Percentiles rank a stretch among this genome's conserved stretches.
phyloP scores from a whole-genome alignment of 2,888 invertebrate genomes.

The Zhuqinia jingwanae region DNA sequence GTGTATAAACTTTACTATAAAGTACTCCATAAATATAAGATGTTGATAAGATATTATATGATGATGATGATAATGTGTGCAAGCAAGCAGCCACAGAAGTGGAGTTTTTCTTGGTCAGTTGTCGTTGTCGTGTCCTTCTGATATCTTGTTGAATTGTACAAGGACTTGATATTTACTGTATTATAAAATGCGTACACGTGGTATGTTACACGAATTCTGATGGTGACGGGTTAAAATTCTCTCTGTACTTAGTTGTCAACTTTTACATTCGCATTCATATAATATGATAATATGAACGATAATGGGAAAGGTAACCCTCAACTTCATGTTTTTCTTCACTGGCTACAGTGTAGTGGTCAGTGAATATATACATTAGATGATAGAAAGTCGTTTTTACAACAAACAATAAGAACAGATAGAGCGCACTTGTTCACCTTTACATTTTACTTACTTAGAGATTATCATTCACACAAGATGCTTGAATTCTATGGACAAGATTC shows the following conservation, averaged over 20 bases:
- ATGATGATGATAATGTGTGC: not conserved
- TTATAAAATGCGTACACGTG: slow-evolving; percentile 15
- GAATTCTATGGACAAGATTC: not conserved
- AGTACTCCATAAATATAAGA: not conserved
- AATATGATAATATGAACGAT: no score
- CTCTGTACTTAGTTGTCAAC: no score
- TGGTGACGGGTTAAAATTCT: slow-evolving; percentile 13
- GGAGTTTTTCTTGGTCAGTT: slow-evolving; percentile 7
- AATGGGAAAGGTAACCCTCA: no score
- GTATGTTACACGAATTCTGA: not conserved
- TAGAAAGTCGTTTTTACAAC: slow-evolving; percentile 27
- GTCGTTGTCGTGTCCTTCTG: not conserved
- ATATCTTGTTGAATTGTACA: not conserved
- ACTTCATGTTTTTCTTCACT: not conserved
- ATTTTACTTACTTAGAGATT: slow-evolving; percentile 21
- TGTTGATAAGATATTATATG: not conserved
- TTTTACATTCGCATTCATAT: not conserved
- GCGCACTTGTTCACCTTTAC: slow-evolving; percentile 11
- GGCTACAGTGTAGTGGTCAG: not conserved
- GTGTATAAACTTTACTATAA: no score
- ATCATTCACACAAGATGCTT: not conserved
- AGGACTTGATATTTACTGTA: not conserved
- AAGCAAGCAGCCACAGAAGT: not conserved
- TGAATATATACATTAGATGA: not conserved
- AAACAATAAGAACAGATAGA: no score